Conservation (phyloP, 2,113 vertebrate genomes). For the Gallinago jamesoni region DNA sequence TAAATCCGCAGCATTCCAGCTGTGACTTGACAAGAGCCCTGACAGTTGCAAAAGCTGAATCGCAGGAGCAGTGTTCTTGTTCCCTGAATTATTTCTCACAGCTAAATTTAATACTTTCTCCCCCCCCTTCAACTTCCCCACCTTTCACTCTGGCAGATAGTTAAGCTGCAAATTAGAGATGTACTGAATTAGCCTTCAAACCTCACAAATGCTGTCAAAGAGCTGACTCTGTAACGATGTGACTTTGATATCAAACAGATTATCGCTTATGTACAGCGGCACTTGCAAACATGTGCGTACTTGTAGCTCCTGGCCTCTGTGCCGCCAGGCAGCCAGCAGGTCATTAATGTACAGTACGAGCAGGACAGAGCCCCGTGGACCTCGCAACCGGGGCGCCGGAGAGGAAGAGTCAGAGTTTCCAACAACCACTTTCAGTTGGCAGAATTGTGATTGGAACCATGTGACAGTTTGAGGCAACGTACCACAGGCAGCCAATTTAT, state of each 20-base stretch:
- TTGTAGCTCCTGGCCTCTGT: constrained; percentile 30
- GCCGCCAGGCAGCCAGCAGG: constrained; percentile 18
- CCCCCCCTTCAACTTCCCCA: background rate
- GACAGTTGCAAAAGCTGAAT: constrained; percentile 37
- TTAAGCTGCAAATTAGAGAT: constrained; percentile 62
- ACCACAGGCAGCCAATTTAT: constrained; percentile 78
- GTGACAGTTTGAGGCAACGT: constrained; percentile 76
- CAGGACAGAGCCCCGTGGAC: background rate
- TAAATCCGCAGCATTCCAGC: constrained; percentile 7
- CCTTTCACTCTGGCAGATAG: constrained; percentile 28
- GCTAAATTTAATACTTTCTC: constrained; percentile 15
- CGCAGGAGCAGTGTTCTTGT: background rate
- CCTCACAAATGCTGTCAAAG: constrained; percentile 31
- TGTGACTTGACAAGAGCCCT: constrained; percentile 10
- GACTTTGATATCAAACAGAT: constrained; percentile 58
- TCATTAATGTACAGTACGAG: constrained; percentile 29
- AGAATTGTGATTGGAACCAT: constrained; percentile 76
- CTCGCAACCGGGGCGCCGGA: background rate
- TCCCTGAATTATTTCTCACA: constrained; percentile 7
- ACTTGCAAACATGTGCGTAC: constrained; percentile 20
- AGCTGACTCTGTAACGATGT: constrained; percentile 27
- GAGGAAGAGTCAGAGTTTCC: constrained; percentile 77
- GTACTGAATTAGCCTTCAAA: constrained; percentile 53
- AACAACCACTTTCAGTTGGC: constrained; percentile 74
- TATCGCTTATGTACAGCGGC: background rate